Evolutionary conservation across 2,113 vertebrate genomes (phyloP), one percentile per base, ranked within the genome.

Genomic region (Lepidothrix coronata): DNA sequence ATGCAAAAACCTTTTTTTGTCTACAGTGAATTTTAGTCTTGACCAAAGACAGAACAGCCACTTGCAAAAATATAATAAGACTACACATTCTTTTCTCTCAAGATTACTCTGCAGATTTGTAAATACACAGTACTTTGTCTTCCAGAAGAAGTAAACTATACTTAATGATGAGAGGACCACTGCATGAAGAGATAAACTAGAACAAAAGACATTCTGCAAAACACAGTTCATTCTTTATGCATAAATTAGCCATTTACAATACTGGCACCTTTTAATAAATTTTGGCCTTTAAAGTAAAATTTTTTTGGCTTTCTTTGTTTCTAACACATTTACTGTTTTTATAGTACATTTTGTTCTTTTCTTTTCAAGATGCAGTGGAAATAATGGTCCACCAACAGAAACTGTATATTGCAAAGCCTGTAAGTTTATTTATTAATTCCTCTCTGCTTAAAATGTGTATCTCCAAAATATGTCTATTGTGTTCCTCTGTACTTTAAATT

Each of bases 51-150:
- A 13, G 91, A 93, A 90, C 89, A 89, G 54, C 18, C 63, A 79
- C 74, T 91, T 83, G 25, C 31, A 63, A 7, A 33, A 85, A 24
- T 55, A 97, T 82, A 97, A 92, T 49, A 86, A 65, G 43, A 88
- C 82, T 74, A 77, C 41, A 78, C 39, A 86, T 94, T 88, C 63
- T 86, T 90, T 90, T 85, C 85, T 85, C 85, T 74, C 72, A 76
- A 81, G 90, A 92, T 83, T 79, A 94, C 51, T 83, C 33, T 59
- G 71, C 46, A 85, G 71, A 96, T 95, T 89, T 88, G 85, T 93
- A 96, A 97, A 95, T 72, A 94, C 2, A 4, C 55, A 88, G 65
- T 74, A 67, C 61, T 95, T 66, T 81, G 92, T 90, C 82, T 94
- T 89, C 49, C 28, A 83, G 57, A 25, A 39, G 39, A 93, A 95